A percentile compares a stretch with the other conserved stretches of the same genome.
phyloP scores from a whole-genome alignment of 1,140 invertebrate species.

The Brachionus manjavacas region DNA sequence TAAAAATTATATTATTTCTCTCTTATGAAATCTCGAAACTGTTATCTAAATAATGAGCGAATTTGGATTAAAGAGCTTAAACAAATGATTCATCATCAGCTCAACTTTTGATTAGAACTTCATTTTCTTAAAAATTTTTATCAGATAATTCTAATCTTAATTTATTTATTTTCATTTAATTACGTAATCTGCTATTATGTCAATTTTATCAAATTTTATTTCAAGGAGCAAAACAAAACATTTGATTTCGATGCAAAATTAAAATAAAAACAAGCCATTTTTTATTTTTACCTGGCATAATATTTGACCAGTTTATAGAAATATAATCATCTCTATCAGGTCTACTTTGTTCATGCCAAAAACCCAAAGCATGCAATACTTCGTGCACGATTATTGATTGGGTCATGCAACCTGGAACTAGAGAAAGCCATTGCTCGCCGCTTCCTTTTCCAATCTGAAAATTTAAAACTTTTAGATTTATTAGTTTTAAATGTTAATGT shows the following conservation, averaged over 20 bases:
- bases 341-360: slow-evolving; percentile 56
- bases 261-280: neutral
- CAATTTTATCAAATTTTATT: too few species aligned
- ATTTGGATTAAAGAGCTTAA: neutral
- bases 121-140: neutral
- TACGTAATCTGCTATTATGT: too few species aligned
- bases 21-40: too few species aligned
- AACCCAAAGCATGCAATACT: slow-evolving; percentile 84
- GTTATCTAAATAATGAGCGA: neutral
- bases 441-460: neutral
- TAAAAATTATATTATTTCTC: too few species aligned
- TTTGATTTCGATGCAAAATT: neutral
- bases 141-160: neutral
- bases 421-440: neutral
- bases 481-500: too few species aligned
- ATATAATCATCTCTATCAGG: slow-evolving; percentile 54
- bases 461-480: neutral
- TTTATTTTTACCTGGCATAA: slow-evolving; percentile 46
- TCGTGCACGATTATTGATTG: slow-evolving; percentile 94
- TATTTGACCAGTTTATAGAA: slow-evolving; percentile 51
- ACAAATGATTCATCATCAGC: neutral
- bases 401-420: slow-evolving; percentile 4
- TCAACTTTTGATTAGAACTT: neutral
- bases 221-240: neutral
- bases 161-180: neutral